Percentiles rank a stretch among this genome's conserved stretches.
phyloP scores from a whole-genome alignment of 2,888 invertebrate genomes.

The Apodemia hepburni region DNA sequence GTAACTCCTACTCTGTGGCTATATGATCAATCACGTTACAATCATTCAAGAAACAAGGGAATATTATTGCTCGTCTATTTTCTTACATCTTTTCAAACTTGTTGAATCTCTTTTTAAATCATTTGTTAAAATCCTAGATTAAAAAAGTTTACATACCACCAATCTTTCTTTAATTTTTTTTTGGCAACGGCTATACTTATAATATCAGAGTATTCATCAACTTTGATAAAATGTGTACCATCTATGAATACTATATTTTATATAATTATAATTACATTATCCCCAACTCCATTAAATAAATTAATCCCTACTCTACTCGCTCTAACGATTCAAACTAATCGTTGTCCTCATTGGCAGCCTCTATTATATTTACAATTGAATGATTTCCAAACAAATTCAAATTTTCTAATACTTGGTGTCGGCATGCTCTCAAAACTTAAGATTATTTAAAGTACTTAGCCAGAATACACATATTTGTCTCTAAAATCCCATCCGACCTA shows the following conservation, averaged over 20 bases:
- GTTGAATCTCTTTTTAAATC: too few relatives aligned
- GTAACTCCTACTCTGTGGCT: too few relatives aligned
- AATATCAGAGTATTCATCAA: not conserved
- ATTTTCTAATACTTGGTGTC: not conserved
- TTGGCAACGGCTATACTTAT: not conserved
- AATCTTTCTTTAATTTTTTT: not conserved
- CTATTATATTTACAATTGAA: not conserved
- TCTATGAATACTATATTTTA: conserved; percentile 7
- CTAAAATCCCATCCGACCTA: not conserved
- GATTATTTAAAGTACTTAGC: conserved; percentile 8
- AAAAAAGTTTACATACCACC: too few relatives aligned
- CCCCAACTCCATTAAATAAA: conserved; percentile 1
- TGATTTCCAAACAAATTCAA: not conserved
- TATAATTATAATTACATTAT: not conserved
- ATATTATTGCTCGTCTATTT: too few relatives aligned
- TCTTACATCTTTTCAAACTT: too few relatives aligned
- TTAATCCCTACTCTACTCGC: not conserved
- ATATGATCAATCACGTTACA: too few relatives aligned
- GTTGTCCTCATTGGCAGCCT: conserved; percentile 5
- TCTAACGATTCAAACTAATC: not conserved
- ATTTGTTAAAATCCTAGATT: too few relatives aligned
- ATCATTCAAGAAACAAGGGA: too few relatives aligned
- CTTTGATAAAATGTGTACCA: not conserved
- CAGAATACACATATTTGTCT: not conserved
- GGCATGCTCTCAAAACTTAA: not conserved